Conservation (phyloP, 2,888 invertebrate genomes). For the Ophion ventricosus region DNA sequence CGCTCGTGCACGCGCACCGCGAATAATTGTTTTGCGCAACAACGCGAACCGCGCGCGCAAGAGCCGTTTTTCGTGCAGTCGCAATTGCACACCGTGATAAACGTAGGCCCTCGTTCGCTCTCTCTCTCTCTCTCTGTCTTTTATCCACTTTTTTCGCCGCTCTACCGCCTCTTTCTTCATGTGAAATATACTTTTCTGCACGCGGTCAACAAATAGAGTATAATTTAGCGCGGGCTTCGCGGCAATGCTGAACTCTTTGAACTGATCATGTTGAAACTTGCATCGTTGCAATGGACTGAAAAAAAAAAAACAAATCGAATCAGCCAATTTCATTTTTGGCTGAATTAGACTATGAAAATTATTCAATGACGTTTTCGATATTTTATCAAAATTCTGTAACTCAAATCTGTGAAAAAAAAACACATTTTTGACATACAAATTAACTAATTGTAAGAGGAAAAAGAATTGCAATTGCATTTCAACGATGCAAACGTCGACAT, state of each 20-base stretch:
- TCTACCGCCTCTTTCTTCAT: background rate
- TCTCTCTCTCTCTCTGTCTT: conserved; percentile 6
- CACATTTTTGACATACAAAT: background rate
- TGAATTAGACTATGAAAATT: background rate
- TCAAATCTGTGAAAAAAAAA: background rate
- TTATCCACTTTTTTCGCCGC: background rate
- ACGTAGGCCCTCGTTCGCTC: background rate
- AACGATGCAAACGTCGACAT: no score
- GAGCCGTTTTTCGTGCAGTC: conserved; percentile 52
- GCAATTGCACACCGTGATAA: conserved; percentile 35
- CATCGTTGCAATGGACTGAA: background rate
- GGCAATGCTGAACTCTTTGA: conserved; percentile 5
- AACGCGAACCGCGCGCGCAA: conserved; percentile 6
- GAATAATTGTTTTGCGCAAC: conserved; percentile 63
- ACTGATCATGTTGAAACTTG: background rate
- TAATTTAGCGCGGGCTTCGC: background rate
- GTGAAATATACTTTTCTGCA: conserved; percentile 3
- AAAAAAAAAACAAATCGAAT: background rate
- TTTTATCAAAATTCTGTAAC: background rate
- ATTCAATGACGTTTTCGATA: no score
- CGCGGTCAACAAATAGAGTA: background rate
- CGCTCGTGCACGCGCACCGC: conserved; percentile 3
- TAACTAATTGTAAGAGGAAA: background rate
- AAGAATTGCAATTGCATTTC: background rate
- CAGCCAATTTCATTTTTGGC: background rate